phyloP scores from a whole-genome alignment of 2,113 vertebrate genomes.

The Cercopithecus mona region DNA sequence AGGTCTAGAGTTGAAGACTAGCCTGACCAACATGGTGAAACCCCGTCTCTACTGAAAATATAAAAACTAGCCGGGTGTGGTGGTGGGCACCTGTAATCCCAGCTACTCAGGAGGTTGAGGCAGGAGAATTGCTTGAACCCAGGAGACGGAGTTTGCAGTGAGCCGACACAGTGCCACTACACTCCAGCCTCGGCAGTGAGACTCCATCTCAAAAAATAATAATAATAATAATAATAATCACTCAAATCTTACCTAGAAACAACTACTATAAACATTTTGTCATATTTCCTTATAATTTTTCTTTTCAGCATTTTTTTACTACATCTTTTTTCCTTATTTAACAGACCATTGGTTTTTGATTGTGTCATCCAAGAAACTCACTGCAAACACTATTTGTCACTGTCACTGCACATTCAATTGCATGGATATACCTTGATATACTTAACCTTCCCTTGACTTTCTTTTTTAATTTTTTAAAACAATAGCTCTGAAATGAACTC shows the following conservation, averaged over 20 bases:
- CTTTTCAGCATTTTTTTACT: not conserved
- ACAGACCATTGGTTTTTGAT: not conserved
- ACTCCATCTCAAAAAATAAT: not conserved
- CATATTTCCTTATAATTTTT: not conserved
- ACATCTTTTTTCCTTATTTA: not conserved
- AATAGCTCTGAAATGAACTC: not conserved
- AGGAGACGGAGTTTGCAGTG: too few relatives aligned
- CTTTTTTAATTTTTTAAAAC: not conserved
- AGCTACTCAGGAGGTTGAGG: too few relatives aligned
- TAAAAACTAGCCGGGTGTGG: too few relatives aligned
- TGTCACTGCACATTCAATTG: not conserved
- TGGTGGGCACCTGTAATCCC: too few relatives aligned
- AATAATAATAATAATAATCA: not conserved
- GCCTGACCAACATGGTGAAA: too few relatives aligned
- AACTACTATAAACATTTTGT: not conserved
- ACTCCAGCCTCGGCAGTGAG: too few relatives aligned
- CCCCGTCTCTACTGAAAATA: too few relatives aligned
- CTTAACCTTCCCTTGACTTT: conserved; percentile 4
- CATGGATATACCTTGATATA: not conserved
- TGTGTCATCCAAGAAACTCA: not conserved
- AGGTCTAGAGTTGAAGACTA: too few relatives aligned
- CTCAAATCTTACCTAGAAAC: not conserved
- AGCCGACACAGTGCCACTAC: too few relatives aligned
- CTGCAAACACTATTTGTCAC: not conserved
- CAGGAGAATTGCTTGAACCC: too few relatives aligned